Conservation (phyloP, 2,888 invertebrate species). For the Drosophila mimetica region DNA sequence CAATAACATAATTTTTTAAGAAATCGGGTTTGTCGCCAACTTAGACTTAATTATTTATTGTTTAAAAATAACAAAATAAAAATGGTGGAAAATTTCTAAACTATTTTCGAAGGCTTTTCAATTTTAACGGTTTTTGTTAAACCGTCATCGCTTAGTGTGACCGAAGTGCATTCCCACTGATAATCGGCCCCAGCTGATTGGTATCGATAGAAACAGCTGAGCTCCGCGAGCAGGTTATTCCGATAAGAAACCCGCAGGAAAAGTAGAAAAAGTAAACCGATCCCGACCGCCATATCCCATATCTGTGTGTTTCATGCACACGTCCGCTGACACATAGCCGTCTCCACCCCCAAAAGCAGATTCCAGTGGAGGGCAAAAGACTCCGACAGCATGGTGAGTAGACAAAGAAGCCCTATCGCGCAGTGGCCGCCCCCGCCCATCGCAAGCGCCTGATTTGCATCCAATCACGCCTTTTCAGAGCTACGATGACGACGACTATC, state of each 20-base stretch:
- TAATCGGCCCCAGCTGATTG: slow-evolving; percentile 24
- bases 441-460: slow-evolving; percentile 21
- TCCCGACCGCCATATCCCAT: slow-evolving; percentile 6
- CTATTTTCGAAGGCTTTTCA: too few species aligned
- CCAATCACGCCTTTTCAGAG: slow-evolving; percentile 80
- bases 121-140: too few species aligned
- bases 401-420: slow-evolving; percentile 69
- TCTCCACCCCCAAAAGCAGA: slow-evolving; percentile 38
- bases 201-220: slow-evolving; percentile 38
- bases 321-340: slow-evolving; percentile 12
- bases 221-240: slow-evolving; percentile 22
- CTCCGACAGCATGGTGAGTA: slow-evolving; percentile 60
- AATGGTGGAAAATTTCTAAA: too few species aligned
- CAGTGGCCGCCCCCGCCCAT: slow-evolving; percentile 40
- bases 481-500: slow-evolving; percentile 86
- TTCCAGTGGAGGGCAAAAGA: slow-evolving; percentile 22
- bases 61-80: too few species aligned
- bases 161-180: not conserved
- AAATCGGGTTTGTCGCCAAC: too few species aligned
- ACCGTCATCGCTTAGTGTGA: not conserved
- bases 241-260: slow-evolving; percentile 67
- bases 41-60: too few species aligned
- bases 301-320: slow-evolving; percentile 28
- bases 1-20: too few species aligned
- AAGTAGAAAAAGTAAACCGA: slow-evolving; percentile 32